Conservation (phyloP, 64 coral and sea anemone genomes). For the Hydrozoanthus tunicans region DNA sequence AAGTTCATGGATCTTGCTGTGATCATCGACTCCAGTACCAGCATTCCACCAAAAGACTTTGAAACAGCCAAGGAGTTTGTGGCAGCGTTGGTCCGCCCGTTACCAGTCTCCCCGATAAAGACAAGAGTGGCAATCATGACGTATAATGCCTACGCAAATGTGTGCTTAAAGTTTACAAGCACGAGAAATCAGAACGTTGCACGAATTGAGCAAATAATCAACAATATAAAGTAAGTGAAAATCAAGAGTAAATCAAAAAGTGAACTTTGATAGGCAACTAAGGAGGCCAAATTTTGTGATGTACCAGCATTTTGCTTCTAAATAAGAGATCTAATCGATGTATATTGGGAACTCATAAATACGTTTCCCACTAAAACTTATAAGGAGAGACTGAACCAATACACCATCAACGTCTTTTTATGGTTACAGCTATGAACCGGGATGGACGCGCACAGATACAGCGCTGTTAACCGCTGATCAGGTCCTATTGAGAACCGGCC, state of each 20-base stretch:
- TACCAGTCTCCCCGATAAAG: not conserved
- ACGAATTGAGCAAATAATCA: not conserved
- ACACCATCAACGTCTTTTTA: not conserved
- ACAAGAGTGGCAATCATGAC: constrained; percentile 9
- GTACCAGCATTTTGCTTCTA: too few relatives aligned
- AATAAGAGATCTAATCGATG: too few relatives aligned
- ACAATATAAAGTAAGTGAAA: not conserved
- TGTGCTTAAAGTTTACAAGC: not conserved
- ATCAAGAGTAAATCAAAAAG: too few relatives aligned
- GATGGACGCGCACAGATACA: constrained; percentile 20
- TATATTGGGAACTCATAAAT: too few relatives aligned
- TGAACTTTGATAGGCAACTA: too few relatives aligned
- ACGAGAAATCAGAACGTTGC: not conserved
- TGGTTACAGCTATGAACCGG: not conserved
- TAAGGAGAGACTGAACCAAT: too few relatives aligned
- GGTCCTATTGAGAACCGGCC: constrained; percentile 18
- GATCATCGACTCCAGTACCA: constrained; percentile 2
- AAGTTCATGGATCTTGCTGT: constrained; percentile 17
- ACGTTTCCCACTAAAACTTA: too few relatives aligned
- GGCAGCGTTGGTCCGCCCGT: not conserved
- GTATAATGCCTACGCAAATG: not conserved
- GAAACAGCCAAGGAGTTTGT: constrained; percentile 15
- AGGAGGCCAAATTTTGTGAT: too few relatives aligned
- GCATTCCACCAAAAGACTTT: not conserved
- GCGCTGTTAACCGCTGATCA: constrained; percentile 9